A percentile compares a stretch with the other conserved stretches of the same genome.
phyloP scores from a whole-genome alignment of 2,797 vertebrate species.

The Thamnophis elegans region DNA sequence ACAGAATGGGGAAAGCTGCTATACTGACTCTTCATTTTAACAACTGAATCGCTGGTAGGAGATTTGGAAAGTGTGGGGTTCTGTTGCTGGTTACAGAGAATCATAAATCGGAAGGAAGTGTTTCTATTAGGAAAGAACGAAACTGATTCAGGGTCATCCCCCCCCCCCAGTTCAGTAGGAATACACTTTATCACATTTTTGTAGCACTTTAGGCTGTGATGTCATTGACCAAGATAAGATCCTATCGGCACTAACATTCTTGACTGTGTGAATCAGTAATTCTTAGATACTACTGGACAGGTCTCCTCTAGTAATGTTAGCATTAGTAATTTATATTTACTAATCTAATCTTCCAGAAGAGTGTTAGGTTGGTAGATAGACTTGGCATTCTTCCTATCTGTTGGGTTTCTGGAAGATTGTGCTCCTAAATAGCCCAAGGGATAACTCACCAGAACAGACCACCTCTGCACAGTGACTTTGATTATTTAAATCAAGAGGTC shows the following conservation, averaged over 20 bases:
- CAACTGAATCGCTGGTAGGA: neutral
- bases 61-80: neutral
- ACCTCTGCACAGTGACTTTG: neutral
- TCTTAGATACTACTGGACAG: neutral
- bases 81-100: neutral
- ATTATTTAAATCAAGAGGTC: neutral
- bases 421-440: neutral
- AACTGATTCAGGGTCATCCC: neutral
- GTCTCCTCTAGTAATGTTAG: neutral
- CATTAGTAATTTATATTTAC: neutral
- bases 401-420: neutral
- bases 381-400: neutral
- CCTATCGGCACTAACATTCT: neutral
- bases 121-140: neutral
- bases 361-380: neutral
- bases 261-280: neutral
- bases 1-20: neutral
- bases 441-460: neutral
- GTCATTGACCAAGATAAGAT: neutral
- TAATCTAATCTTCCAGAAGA: neutral
- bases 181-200: slow-evolving; percentile 9
- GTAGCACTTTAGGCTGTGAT: neutral
- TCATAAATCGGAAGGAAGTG: neutral
- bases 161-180: neutral
- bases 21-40: neutral